Percentiles rank a stretch among this genome's conserved stretches.
phyloP scores from a whole-genome alignment of 2,888 invertebrate species.

The Mycalesis mineus region DNA sequence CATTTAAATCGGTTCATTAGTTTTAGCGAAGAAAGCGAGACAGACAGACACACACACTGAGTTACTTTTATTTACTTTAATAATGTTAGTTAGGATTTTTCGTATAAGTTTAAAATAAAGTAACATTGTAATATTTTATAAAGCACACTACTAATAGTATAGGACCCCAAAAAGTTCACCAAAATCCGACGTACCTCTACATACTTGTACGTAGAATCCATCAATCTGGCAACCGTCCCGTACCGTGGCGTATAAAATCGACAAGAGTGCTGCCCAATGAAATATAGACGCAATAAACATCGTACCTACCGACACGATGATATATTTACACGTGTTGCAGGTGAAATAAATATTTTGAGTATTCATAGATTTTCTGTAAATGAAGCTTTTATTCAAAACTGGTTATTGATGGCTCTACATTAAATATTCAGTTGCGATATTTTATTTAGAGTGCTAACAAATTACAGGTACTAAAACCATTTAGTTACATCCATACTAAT shows the following conservation, averaged over 20 bases:
- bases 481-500: too few species aligned
- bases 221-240: constrained; percentile 24
- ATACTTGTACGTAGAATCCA: constrained; percentile 2
- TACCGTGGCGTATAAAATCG: constrained; percentile 26
- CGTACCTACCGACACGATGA: constrained; percentile 27
- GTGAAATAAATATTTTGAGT: constrained; percentile 1
- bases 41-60: too few species aligned
- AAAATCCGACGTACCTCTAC: neutral
- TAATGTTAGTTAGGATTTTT: too few species aligned
- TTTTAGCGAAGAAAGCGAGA: too few species aligned
- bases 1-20: too few species aligned
- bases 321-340: constrained; percentile 25
- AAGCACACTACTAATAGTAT: too few species aligned
- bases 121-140: too few species aligned
- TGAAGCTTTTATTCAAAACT: neutral
- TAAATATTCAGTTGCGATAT: too few species aligned
- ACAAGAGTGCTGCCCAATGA: constrained; percentile 23
- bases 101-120: too few species aligned
- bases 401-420: too few species aligned
- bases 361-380: neutral
- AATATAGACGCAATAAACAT: constrained; percentile 35
- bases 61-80: too few species aligned
- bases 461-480: neutral
- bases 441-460: neutral
- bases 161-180: neutral